phyloP scores from a whole-genome alignment of 2,113 vertebrate species.

The Gallinago undulata region DNA sequence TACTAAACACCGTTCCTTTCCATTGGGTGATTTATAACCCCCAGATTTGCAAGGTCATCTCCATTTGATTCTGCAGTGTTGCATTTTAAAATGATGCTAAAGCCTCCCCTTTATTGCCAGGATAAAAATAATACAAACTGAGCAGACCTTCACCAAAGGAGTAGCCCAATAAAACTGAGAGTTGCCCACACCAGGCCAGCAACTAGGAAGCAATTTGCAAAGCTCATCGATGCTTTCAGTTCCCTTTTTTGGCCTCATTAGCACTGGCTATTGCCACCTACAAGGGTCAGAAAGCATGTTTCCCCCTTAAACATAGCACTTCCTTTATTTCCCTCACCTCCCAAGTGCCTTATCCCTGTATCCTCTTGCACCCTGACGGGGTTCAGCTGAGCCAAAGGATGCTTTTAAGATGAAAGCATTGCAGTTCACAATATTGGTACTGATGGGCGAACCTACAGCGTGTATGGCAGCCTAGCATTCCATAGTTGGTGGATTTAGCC shows the following conservation, averaged over 20 bases:
- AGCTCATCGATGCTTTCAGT: not conserved
- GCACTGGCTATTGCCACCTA: not conserved
- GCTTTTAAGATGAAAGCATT: not conserved
- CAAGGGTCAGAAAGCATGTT: not conserved
- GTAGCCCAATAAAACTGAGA: slow-evolving; percentile 1
- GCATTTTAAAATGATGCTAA: slow-evolving; percentile 34
- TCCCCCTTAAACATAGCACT: not conserved
- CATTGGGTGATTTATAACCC: slow-evolving; percentile 34
- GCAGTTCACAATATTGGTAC: not conserved
- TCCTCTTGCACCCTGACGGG: not conserved
- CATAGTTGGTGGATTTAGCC: not conserved
- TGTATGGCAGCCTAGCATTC: not conserved
- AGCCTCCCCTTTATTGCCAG: slow-evolving; percentile 22
- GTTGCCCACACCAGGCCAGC: not conserved
- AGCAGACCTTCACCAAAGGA: slow-evolving; percentile 27
- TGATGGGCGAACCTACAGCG: no score
- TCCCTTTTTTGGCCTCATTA: slow-evolving; percentile 1
- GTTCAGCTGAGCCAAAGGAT: not conserved
- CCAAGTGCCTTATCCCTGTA: not conserved
- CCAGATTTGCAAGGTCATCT: slow-evolving; percentile 53
- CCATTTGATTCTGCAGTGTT: slow-evolving; percentile 34
- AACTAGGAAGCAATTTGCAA: slow-evolving; percentile 14
- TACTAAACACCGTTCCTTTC: not conserved
- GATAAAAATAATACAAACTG: slow-evolving; percentile 28
- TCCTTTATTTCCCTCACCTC: not conserved